Conservation (phyloP, 2,888 invertebrate species). For the Hypsopygia costalis region DNA sequence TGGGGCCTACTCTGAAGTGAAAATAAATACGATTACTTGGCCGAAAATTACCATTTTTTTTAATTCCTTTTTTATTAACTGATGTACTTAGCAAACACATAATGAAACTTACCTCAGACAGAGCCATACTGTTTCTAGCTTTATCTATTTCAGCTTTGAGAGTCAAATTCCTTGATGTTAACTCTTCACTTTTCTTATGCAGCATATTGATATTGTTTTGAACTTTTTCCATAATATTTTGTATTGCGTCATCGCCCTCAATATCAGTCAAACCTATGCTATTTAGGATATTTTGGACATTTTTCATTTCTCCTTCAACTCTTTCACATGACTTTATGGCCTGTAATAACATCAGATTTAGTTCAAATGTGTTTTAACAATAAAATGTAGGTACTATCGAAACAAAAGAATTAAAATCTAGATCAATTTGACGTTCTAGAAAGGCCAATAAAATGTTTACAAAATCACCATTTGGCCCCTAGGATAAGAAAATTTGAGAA, state of each 20-base stretch:
- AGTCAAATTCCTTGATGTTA: constrained; percentile 59
- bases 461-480: too few relatives aligned
- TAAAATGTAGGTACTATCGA: too few relatives aligned
- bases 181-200: constrained; percentile 59
- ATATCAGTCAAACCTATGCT: constrained; percentile 54
- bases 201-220: constrained; percentile 48
- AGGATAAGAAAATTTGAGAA: too few relatives aligned
- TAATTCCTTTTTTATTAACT: too few relatives aligned
- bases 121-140: constrained; percentile 36
- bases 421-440: too few relatives aligned
- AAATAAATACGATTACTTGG: too few relatives aligned
- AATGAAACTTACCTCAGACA: constrained; percentile 41
- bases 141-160: constrained; percentile 63
- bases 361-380: too few relatives aligned
- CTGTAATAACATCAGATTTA: constrained; percentile 32
- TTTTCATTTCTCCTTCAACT: constrained; percentile 71
- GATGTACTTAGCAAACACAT: too few relatives aligned
- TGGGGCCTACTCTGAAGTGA: too few relatives aligned
- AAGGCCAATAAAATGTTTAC: too few relatives aligned
- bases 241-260: constrained; percentile 36
- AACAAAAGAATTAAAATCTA: too few relatives aligned
- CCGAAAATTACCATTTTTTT: too few relatives aligned
- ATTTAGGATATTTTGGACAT: constrained; percentile 53
- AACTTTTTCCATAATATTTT: constrained; percentile 54
- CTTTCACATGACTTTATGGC: constrained; percentile 56